These are phyloP conservation scores for Chaenocephalus aceratus DNA, from an alignment of 2,113 vertebrate genomes.

Conservation along the genomic window DNA sequence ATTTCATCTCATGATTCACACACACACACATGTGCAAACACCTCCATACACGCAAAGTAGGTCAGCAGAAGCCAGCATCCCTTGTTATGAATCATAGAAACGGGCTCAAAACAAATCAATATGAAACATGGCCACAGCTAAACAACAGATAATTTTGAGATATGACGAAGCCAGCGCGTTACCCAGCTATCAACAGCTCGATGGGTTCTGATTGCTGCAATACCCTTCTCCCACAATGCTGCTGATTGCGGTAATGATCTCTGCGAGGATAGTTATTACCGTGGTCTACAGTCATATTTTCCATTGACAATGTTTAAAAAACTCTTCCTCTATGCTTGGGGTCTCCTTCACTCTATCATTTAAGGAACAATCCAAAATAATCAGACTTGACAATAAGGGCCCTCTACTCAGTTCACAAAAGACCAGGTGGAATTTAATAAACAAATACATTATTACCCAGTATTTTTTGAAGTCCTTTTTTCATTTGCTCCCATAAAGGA, in stretches of 20 bases:
- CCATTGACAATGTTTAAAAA: not conserved
- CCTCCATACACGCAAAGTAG: constrained; percentile 48
- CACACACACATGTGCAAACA: constrained; percentile 14
- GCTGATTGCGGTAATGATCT: constrained; percentile 8
- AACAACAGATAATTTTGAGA: not conserved
- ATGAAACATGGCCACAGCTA: not conserved
- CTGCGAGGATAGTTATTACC: not conserved
- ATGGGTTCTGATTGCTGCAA: constrained; percentile 21
- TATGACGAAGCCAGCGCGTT: constrained; percentile 13
- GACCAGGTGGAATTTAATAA: constrained; percentile 46
- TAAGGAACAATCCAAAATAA: constrained; percentile 16
- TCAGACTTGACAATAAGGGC: constrained; percentile 5
- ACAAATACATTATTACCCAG: constrained; percentile 49
- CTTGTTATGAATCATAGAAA: constrained; percentile 58
- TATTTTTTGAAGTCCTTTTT: constrained; percentile 7
- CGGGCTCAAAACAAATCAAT: constrained; percentile 47
- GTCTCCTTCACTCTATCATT: not conserved
- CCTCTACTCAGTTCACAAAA: constrained; percentile 18
- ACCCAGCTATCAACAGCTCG: not conserved
- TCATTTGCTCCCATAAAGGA: constrained; percentile 6
- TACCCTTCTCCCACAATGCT: not conserved
- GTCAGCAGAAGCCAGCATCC: constrained; percentile 52
- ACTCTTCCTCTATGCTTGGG: not conserved
- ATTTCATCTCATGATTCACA: constrained; percentile 10
- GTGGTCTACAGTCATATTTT: not conserved